These are phyloP conservation scores for Castor canadensis DNA, from an alignment of 2,113 vertebrate genomes.

Conservation along the genomic window DNA sequence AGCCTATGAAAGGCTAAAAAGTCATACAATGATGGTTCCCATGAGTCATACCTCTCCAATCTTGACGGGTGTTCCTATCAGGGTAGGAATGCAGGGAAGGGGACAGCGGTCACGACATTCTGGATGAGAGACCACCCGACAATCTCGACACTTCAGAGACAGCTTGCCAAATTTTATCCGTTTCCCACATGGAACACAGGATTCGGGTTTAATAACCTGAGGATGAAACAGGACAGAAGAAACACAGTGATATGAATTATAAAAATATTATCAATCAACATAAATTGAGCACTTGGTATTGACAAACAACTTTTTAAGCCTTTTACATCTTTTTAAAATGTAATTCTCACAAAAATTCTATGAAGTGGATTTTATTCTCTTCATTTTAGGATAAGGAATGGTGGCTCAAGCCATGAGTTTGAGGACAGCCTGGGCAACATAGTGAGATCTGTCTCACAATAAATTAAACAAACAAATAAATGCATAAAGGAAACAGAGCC, in stretches of 20 bases:
- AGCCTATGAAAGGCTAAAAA: conserved; percentile 39
- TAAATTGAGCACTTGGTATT: not conserved
- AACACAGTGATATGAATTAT: not conserved
- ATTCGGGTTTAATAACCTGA: conserved; percentile 98
- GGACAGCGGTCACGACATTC: conserved; percentile 97
- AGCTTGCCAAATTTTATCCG: conserved; percentile 98
- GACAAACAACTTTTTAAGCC: not conserved
- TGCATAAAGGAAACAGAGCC: not conserved
- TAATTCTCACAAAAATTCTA: conserved; percentile 33
- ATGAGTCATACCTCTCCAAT: conserved; percentile 89
- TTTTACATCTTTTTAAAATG: not conserved
- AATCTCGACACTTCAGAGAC: conserved; percentile 95
- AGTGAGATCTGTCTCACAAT: too few species aligned
- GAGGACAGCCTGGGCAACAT: too few species aligned
- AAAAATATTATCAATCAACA: conserved; percentile 3
- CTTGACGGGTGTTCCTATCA: conserved; percentile 90
- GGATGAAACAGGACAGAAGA: not conserved
- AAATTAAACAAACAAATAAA: too few species aligned
- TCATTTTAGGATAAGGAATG: conserved; percentile 23
- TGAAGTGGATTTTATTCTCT: conserved; percentile 17
- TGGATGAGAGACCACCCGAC: conserved; percentile 92
- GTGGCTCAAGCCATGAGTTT: too few species aligned
- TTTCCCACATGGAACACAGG: conserved; percentile 97
- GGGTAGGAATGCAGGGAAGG: conserved; percentile 93
- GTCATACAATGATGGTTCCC: not conserved